Evolutionary conservation across 2,888 invertebrate genomes (phyloP), one percentile per base, ranked within the genome.

Genomic region (Tachina lurida): DNA sequence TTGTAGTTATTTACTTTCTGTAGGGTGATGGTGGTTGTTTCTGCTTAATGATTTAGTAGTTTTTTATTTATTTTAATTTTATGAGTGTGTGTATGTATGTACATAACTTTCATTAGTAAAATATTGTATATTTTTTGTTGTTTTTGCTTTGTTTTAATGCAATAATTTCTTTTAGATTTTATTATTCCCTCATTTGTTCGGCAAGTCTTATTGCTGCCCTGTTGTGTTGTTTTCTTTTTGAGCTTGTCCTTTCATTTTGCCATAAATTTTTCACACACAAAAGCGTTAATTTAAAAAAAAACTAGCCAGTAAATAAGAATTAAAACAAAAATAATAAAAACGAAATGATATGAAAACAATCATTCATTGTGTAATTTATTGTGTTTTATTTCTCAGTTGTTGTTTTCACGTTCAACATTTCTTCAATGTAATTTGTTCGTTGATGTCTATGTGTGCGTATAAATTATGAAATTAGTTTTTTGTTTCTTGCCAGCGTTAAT

Each of bases 301-400:
- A 56, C 56, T 2, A 15, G 19, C 10, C 15, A 49, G n/a, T 17
- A 43, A 52, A 10, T 60, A 31, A 47, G 17, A 47, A 76, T 17
- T 19, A 3, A 3, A 73, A 71, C 4, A 45, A 39, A 47, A 19
- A 47, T 22, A 68, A 22, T 49, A 63, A 52, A 41, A 49, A 47
- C 15, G 9, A 49, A 68, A 19, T 45, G 45, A 43, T 54, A 17
- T 15, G 65, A 77, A 86, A 83, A 80, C 79, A 83, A 86, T 86
- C 86, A 83, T 86, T 86, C 83, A 86, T 83, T 83, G 73, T 80
- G 56, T 86, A 80, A 83, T 83, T 86, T 86, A 83, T 83, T 79
- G 79, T 71, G 79, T 71, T 82, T 81, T 68, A 49, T 75, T 71
- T 78, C 43, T 19, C 56, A 52, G 19, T 75, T 67, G 74, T 74